Evolutionary conservation across 2,888 invertebrate genomes (phyloP).

Genomic region (Danaus chrysippus): DNA sequence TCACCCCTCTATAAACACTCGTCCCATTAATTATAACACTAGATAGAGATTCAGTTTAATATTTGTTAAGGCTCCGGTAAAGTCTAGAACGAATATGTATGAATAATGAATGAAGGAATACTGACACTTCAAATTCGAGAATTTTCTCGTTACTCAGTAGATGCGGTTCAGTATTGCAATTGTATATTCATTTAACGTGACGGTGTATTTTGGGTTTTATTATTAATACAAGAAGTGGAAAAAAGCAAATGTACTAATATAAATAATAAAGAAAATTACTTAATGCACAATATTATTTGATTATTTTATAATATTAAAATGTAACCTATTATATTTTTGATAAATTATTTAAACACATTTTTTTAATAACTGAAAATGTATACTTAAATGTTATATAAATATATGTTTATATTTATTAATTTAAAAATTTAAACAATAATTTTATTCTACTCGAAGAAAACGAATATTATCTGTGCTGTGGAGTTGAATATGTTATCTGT

Average conservation of each 20-base stretch:
- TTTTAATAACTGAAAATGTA: too few species aligned
- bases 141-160: slow-evolving; percentile 51
- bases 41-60: neutral
- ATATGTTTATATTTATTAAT: too few species aligned
- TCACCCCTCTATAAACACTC: slow-evolving; percentile 15
- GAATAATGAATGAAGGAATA: slow-evolving; percentile 38
- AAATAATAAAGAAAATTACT: too few species aligned
- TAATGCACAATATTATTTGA: too few species aligned
- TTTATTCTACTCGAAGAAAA: too few species aligned
- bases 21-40: neutral
- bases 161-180: slow-evolving; percentile 21
- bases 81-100: slow-evolving; percentile 29
- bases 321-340: too few species aligned
- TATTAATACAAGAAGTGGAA: neutral
- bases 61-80: slow-evolving; percentile 24
- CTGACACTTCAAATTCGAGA: slow-evolving; percentile 73
- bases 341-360: too few species aligned
- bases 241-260: too few species aligned
- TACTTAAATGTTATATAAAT: too few species aligned
- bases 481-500: slow-evolving; percentile 39
- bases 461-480: neutral
- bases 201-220: neutral
- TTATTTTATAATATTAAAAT: too few species aligned
- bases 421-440: too few species aligned
- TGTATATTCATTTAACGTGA: neutral